Evolutionary conservation across 2,888 invertebrate species (phyloP).

Genomic region (Clostera curtula): DNA sequence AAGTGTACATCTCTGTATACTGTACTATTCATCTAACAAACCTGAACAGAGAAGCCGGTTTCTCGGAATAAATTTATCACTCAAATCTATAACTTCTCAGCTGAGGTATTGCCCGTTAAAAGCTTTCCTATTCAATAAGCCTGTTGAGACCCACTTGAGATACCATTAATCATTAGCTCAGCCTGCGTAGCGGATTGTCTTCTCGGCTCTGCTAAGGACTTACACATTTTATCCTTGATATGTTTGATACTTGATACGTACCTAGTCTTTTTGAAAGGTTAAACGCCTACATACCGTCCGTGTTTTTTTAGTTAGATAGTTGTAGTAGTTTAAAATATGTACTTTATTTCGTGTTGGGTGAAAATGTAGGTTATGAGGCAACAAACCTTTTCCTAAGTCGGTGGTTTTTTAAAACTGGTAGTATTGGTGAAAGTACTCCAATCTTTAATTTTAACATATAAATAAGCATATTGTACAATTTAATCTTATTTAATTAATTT

Average conservation of each 20-base stretch:
- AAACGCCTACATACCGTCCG: constrained; percentile 20
- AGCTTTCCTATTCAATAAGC: too few relatives aligned
- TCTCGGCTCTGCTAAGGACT: constrained; percentile 14
- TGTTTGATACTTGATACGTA: constrained; percentile 16
- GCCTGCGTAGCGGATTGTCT: constrained; percentile 4
- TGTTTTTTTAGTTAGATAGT: constrained; percentile 6
- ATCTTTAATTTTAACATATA: too few relatives aligned
- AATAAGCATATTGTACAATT: too few relatives aligned
- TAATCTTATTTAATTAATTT: too few relatives aligned
- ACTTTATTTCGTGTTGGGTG: constrained; percentile 15
- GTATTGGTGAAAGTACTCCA: too few relatives aligned
- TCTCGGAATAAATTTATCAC: too few relatives aligned
- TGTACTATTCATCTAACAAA: too few relatives aligned
- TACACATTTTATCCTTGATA: constrained; percentile 24
- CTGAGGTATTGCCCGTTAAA: too few relatives aligned
- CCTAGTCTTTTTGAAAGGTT: constrained; percentile 20
- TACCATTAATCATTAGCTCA: background rate
- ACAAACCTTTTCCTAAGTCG: constrained; percentile 10
- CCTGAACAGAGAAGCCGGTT: too few relatives aligned
- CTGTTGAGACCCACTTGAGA: background rate
- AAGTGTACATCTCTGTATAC: too few relatives aligned
- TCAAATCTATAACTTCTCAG: too few relatives aligned
- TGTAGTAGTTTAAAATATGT: constrained; percentile 4
- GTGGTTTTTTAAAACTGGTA: too few relatives aligned
- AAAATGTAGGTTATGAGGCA: constrained; percentile 21